Evolutionary conservation across 2,113 vertebrate genomes (phyloP).

Genomic region (Carollia perspicillata): DNA sequence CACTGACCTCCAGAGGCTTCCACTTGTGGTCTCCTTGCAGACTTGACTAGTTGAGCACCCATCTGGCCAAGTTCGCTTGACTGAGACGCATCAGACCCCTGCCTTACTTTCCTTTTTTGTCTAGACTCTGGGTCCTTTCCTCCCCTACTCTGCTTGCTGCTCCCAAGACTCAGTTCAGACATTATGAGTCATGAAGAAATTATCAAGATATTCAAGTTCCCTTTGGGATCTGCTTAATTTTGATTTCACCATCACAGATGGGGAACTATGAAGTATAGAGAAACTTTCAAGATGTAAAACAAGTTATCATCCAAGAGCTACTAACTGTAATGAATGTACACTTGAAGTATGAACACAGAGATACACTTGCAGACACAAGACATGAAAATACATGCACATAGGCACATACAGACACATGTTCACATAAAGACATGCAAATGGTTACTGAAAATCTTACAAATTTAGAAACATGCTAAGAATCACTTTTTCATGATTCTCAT

Average conservation of each 20-base stretch:
- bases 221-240: not conserved
- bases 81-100: not conserved
- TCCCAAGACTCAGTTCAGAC: not conserved
- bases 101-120: not conserved
- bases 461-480: not conserved
- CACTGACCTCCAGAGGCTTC: not conserved
- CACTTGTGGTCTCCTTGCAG: too few relatives aligned
- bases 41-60: too few relatives aligned
- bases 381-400: fast-evolving
- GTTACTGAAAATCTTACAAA: not conserved
- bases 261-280: not conserved
- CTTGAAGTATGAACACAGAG: not conserved
- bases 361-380: not conserved
- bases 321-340: not conserved
- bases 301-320: not conserved
- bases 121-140: not conserved
- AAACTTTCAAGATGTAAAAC: not conserved
- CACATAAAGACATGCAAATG: not conserved
- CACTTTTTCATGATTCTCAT: not conserved
- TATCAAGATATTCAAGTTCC: not conserved
- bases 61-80: not conserved
- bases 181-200: not conserved
- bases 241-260: not conserved
- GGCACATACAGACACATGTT: not conserved
- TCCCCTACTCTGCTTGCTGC: not conserved